These are phyloP conservation scores for Carapus acus DNA, from an alignment of 2,797 vertebrate species.

Conservation along the genomic window DNA sequence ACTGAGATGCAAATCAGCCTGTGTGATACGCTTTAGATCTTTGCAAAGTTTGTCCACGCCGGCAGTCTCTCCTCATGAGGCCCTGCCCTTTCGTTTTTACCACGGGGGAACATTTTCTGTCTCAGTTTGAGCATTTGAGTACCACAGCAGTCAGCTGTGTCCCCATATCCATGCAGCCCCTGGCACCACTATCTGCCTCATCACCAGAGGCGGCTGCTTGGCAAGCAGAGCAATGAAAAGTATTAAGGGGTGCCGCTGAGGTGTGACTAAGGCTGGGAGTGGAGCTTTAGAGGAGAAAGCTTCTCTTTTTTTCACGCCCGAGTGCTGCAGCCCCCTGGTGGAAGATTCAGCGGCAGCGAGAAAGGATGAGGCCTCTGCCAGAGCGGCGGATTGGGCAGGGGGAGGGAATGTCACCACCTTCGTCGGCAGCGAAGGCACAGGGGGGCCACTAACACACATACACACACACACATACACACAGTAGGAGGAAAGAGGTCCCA, in stretches of 20 bases:
- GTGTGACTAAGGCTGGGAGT: slow-evolving; percentile 51
- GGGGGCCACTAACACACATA: slow-evolving; percentile 23
- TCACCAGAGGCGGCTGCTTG: slow-evolving; percentile 51
- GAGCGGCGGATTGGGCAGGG: slow-evolving; percentile 17
- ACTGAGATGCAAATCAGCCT: slow-evolving; percentile 41
- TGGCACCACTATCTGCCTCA: slow-evolving; percentile 57
- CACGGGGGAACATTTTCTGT: slow-evolving; percentile 46
- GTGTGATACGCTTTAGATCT: background rate
- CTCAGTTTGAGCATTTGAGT: slow-evolving; percentile 40
- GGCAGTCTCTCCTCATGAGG: too few relatives aligned
- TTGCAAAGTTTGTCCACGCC: too few relatives aligned
- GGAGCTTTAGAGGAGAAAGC: slow-evolving; percentile 37
- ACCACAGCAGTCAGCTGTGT: slow-evolving; percentile 40
- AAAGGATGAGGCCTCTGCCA: slow-evolving; percentile 41
- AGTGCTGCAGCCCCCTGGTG: slow-evolving; percentile 24
- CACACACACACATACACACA: too few relatives aligned
- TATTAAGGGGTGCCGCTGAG: slow-evolving; percentile 52
- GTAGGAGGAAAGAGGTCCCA: slow-evolving; percentile 23
- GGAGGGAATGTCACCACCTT: slow-evolving; percentile 36
- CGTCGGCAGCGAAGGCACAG: slow-evolving; percentile 27
- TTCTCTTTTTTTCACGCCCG: slow-evolving; percentile 22
- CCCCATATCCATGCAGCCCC: slow-evolving; percentile 43
- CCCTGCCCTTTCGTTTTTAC: too few relatives aligned
- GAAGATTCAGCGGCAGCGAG: slow-evolving; percentile 24
- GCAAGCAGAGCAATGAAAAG: slow-evolving; percentile 56